Base-by-base conservation (phyloP, 2,888 invertebrate species). In the Ochropacha duplaris region DNA sequence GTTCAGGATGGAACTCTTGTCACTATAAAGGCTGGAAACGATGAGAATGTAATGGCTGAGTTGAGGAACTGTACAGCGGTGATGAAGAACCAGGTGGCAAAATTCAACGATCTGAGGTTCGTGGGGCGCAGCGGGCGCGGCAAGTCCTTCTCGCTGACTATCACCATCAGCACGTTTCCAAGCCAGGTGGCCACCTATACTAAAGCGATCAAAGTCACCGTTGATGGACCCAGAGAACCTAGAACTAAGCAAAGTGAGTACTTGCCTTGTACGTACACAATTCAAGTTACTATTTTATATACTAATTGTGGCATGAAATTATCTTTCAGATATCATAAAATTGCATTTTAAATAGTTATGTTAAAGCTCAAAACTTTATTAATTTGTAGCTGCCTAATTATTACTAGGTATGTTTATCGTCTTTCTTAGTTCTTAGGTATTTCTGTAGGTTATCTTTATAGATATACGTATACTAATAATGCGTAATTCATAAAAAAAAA, bases 151-250 rank as follows among this genome's bases (percentile, higher is more conserved):
- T 97, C 98, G 11, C 89, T 99, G 74, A 98, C 98, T 69, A 99
- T 99, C 85, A 97, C 97, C 71, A 97, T 99, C 79, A 96, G 96
- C 83, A 94, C 95, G 19, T 94, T 94, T 68, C 93, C 93, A 3
- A 93, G 94, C 66, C 99, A 99, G 93, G 96, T 99, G 28, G 98
- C 99, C 54, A 97, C 98, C 4, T 99, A 99, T 87, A 96, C 94
- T 76, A 99, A 99, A 86, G 99, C 99, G 56, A 99, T 99, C 87
- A 99, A 99, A 94, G 99, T 99, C 58, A 99, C 99, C 22, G 99
- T 99, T 34, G 99, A 99, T 83, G 99, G 99, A 76, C 99, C 99
- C 0, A 93, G 99, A 77, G 99, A 99, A 92, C 99, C 99, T 16
- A 94, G 99, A 89, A 98, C 98, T 71, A 99, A 98, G 91, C 97